Evolutionary conservation across 2,888 invertebrate genomes (phyloP), one percentile per base, ranked within the genome.

Genomic region (Plemyria rubiginata): DNA sequence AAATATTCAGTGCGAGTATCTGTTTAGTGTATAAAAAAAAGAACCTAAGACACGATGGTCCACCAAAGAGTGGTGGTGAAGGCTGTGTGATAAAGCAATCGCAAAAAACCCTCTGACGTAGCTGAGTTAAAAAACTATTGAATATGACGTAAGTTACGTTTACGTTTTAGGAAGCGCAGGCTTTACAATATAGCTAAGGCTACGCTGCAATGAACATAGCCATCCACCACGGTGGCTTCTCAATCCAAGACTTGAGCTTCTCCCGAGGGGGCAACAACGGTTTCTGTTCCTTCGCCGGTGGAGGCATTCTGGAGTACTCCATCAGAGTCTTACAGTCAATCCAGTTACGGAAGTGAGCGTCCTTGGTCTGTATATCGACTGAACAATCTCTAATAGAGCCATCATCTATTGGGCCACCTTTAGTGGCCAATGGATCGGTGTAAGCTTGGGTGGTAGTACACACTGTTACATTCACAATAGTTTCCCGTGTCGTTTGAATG

Each of bases 211-310:
- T 84, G 62, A 92, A 88, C 64, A 87, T 61, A 15, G 90, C 84
- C 76, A 88, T 70, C 92, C 92, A 92, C 92, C 92, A 91, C 0
- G 92, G 92, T 1, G 91, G 92, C 41, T 84, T 91, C 2, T 80
- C 65, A 12, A 88, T 59, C 88, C 88, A 90, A 0, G 85, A 72
- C 62, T 88, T 87, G 36, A 92, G 66, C 65, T 81, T 86, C 3
- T 73, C 70, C 66, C 81, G 82, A 5, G 80, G 60, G n/a, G 92
- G 92, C 43, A 91, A 52, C 8, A 81, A 60, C 0, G 75, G 67
- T 2, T 67, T 69, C 8, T 62, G 29, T 7, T 79, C 73, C 49
- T 78, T 78, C 60, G 81, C 81, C 0, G 87, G 86, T 66, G 84
- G 85, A 1, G 85, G 86, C 81, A 85, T 82, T 70, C 78, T 90